A percentile compares a stretch with the other conserved stretches of the same genome.
These are phyloP conservation scores for Eupsilia transversa DNA, from an alignment of 2,888 invertebrate species.

Conservation along the genomic window DNA sequence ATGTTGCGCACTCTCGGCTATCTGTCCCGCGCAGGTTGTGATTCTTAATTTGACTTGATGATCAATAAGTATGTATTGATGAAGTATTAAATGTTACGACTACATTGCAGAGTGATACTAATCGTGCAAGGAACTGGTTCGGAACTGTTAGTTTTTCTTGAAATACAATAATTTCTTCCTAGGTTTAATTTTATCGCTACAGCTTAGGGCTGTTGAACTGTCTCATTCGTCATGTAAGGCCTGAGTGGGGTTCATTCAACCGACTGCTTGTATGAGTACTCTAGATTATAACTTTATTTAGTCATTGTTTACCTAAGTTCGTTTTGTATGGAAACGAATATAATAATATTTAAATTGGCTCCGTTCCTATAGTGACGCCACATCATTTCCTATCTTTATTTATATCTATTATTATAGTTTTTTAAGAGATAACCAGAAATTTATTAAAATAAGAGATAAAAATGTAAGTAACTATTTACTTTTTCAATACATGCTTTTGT, in stretches of 20 bases:
- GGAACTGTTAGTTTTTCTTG: slow-evolving; percentile 22
- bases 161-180: slow-evolving; percentile 46
- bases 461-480: slow-evolving; percentile 72
- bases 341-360: slow-evolving; percentile 84
- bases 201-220: slow-evolving; percentile 33
- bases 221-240: slow-evolving; percentile 44
- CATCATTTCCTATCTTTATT: slow-evolving; percentile 86
- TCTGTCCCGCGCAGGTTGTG: slow-evolving; percentile 74
- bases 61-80: slow-evolving; percentile 58
- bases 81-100: slow-evolving; percentile 58
- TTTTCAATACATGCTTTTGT: slow-evolving; percentile 75
- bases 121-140: slow-evolving; percentile 28
- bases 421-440: slow-evolving; percentile 78
- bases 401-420: slow-evolving; percentile 86
- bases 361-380: slow-evolving; percentile 87
- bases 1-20: slow-evolving; percentile 59
- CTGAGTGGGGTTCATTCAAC: slow-evolving; percentile 67
- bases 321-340: slow-evolving; percentile 82
- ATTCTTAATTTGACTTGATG: slow-evolving; percentile 66
- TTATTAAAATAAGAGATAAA: slow-evolving; percentile 78
- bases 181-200: slow-evolving; percentile 50
- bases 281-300: slow-evolving; percentile 88
- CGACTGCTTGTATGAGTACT: slow-evolving; percentile 79
- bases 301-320: slow-evolving; percentile 88
- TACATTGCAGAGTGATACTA: slow-evolving; percentile 16